Evolutionary conservation across 2,113 vertebrate genomes (phyloP).

Genomic region (Siniperca knerii): DNA sequence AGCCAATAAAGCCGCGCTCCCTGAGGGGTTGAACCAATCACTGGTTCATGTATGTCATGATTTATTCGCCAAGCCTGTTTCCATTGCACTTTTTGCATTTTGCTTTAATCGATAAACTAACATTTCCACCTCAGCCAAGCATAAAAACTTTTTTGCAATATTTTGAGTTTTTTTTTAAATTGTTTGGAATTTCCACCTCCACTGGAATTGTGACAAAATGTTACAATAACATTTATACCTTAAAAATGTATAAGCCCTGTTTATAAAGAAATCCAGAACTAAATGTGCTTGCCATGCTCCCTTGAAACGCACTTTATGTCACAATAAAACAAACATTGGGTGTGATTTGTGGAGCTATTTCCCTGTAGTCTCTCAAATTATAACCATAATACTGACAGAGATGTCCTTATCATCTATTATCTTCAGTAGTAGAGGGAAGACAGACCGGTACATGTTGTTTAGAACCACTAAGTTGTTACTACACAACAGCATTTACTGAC

Average conservation of each 20-base stretch:
- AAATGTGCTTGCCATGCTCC: not conserved
- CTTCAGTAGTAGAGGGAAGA: not conserved
- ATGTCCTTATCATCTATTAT: constrained; percentile 1
- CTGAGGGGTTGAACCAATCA: constrained; percentile 22
- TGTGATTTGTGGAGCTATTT: constrained; percentile 24
- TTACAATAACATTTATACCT: not conserved
- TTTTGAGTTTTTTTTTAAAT: too few species aligned
- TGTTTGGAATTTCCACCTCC: too few species aligned
- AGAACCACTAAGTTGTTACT: constrained; percentile 4
- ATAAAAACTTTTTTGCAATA: too few species aligned
- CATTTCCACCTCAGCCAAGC: too few species aligned
- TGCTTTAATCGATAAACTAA: too few species aligned
- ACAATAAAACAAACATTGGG: constrained; percentile 20
- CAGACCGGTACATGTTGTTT: not conserved
- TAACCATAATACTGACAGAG: constrained; percentile 1
- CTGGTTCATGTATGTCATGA: too few species aligned
- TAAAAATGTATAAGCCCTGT: too few species aligned
- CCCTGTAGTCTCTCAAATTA: constrained; percentile 12
- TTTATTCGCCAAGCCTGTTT: too few species aligned
- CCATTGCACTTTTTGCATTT: too few species aligned
- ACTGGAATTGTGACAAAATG: not conserved
- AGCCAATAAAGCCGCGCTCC: constrained; percentile 55
- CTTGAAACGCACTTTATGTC: not conserved
- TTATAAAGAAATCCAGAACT: not conserved
- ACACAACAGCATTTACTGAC: constrained; percentile 29